phyloP scores from a whole-genome alignment of 2,113 vertebrate species.

The Cygnus buccinator region DNA sequence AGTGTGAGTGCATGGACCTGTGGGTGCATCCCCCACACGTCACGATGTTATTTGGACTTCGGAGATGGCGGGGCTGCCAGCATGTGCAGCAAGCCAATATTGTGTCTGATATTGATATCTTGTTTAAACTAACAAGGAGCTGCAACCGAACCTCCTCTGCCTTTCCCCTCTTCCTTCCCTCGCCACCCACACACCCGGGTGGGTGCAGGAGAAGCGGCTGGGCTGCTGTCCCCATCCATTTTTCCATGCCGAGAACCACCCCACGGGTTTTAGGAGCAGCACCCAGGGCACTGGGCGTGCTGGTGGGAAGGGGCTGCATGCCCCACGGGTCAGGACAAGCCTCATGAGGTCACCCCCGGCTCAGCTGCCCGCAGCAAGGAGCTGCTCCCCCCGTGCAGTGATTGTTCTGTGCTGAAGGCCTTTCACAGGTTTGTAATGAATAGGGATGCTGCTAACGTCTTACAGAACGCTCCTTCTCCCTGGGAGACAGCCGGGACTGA shows the following conservation, averaged over 20 bases:
- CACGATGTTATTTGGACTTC: accelerated
- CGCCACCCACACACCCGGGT: accelerated
- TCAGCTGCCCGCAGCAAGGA: accelerated
- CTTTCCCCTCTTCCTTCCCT: neutral
- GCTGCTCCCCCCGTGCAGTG: neutral
- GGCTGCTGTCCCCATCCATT: neutral
- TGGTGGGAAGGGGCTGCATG: neutral
- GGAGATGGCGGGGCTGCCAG: accelerated
- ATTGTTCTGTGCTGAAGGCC: neutral
- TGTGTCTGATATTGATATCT: accelerated
- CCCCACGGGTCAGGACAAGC: neutral
- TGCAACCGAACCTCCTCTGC: neutral
- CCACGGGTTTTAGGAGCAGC: accelerated
- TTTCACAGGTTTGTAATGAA: neutral
- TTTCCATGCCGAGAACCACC: accelerated
- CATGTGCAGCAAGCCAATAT: neutral
- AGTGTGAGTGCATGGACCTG: neutral
- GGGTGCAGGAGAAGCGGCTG: neutral
- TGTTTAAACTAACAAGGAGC: neutral
- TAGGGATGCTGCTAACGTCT: neutral
- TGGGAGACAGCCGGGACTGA: neutral
- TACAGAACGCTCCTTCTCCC: neutral
- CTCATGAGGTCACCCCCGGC: neutral
- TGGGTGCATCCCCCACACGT: neutral
- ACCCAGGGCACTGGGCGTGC: accelerated